Evolutionary conservation across 2,888 invertebrate species (phyloP).

Genomic region (Cataglyphis livida): DNA sequence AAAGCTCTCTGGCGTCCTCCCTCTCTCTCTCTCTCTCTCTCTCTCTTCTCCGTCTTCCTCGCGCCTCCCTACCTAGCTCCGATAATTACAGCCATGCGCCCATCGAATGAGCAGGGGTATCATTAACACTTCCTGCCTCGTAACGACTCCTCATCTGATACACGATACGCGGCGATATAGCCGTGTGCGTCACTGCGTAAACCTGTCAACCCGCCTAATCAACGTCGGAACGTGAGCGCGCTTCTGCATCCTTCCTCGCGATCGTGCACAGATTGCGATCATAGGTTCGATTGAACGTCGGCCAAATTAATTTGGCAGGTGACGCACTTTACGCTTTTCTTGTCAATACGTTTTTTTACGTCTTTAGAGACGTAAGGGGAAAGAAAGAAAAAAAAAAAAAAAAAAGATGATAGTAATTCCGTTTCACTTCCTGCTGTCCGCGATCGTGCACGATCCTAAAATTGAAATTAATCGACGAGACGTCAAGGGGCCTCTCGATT

Average conservation of each 20-base stretch:
- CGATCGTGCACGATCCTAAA: conserved; percentile 35
- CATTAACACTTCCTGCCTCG: conserved; percentile 85
- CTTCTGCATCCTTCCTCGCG: conserved; percentile 33
- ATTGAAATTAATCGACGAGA: conserved; percentile 63
- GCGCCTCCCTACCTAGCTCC: conserved; percentile 74
- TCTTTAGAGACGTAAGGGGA: too few species aligned
- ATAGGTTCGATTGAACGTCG: conserved; percentile 9
- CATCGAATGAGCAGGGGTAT: conserved; percentile 85
- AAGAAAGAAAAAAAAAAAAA: neutral
- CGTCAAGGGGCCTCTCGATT: neutral
- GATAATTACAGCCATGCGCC: conserved; percentile 84
- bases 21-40: conserved; percentile 61
- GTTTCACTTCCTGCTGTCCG: neutral
- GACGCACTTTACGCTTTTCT: neutral
- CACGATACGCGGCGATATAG: conserved; percentile 78
- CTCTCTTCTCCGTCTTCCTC: conserved; percentile 58
- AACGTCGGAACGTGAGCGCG: conserved; percentile 65
- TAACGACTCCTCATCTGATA: conserved; percentile 84
- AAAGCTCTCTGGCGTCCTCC: conserved; percentile 35
- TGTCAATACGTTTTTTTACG: too few species aligned
- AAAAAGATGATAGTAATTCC: neutral
- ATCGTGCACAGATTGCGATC: conserved; percentile 16
- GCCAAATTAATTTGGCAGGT: neutral
- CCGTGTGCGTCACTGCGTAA: conserved; percentile 79
- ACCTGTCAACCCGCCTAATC: conserved; percentile 82